Evolutionary conservation across 2,113 vertebrate genomes (phyloP), one percentile per base, ranked within the genome.

Genomic region (Neopipo cinnamomea): DNA sequence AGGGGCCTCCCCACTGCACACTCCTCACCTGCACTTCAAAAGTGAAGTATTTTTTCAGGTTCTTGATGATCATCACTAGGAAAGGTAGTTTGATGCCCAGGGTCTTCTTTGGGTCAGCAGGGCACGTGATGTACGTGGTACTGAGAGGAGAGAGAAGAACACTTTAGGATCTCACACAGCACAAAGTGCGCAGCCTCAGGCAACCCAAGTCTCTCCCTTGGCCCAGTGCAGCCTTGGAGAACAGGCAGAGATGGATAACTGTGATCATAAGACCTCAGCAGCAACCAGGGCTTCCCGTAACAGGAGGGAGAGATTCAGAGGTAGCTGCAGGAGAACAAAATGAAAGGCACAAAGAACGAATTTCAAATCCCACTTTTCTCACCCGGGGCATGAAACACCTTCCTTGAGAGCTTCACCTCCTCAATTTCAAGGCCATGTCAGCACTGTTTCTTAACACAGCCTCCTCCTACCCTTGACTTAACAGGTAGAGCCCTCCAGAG

Each of bases 21-120:
- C 59, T 94, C 87, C 96, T 87, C 93, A 99, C 99, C 99, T 99
- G 99, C 70, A 99, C 99, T 98, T 99, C 99, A 71, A 99, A 99
- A 25, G 99, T 99, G 95, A 99, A 99, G 94, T 99, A 99, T 83
- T 99, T 99, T 97, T 99, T 99, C 78, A 99, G 97, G 93, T 99
- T 99, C 95, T 99, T 99, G 88, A 99, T 99, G 90, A 99, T 99
- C 99, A 99, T 99, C 63, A 99, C 99, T 42, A 99, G 97, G 95
- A 99, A 99, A 25, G 99, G 99, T 56, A 99, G 98, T 91, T 99
- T 99, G 97, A 99, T 99, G 44, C 99, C 99, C 84, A 99, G 87
- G 1, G 99, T 99, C 96, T 99, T 99, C 97, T 99, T 99, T 11
- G 99, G 99, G 96, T 99, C 99, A 66, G 99, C 99, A n/a, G 99